phyloP scores from a whole-genome alignment of 2,888 invertebrate species.

The Lasioglossum pauxillum region DNA sequence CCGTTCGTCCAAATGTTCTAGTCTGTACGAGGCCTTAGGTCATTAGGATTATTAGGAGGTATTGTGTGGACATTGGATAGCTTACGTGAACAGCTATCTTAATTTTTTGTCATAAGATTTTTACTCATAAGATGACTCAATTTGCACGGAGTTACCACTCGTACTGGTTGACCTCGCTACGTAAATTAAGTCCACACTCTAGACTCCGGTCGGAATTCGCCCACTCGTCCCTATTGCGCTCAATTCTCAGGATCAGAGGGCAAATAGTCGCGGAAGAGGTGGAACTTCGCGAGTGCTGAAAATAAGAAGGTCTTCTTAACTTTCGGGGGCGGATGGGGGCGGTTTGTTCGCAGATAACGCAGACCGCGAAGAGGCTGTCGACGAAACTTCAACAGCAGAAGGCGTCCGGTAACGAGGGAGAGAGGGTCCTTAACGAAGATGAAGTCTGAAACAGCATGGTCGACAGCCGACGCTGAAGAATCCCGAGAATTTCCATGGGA shows the following conservation, averaged over 20 bases:
- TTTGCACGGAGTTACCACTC: neutral
- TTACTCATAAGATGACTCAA: neutral
- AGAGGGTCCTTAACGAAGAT: slow-evolving; percentile 67
- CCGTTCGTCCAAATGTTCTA: too few relatives aligned
- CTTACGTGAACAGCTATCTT: too few relatives aligned
- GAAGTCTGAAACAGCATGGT: slow-evolving; percentile 72
- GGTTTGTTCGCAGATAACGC: slow-evolving; percentile 68
- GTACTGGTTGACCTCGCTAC: neutral
- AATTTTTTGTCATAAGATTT: too few relatives aligned
- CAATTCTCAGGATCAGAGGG: neutral
- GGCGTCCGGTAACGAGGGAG: slow-evolving; percentile 25
- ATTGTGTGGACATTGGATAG: too few relatives aligned
- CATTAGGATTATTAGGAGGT: too few relatives aligned
- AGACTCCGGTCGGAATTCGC: neutral
- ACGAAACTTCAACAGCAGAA: slow-evolving; percentile 63
- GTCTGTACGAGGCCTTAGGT: too few relatives aligned
- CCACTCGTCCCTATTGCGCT: neutral
- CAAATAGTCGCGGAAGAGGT: neutral
- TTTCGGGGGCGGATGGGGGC: neutral
- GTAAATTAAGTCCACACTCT: neutral
- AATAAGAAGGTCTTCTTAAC: neutral
- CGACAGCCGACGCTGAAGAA: neutral
- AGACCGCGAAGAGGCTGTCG: slow-evolving; percentile 74
- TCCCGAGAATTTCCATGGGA: neutral
- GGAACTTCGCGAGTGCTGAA: neutral